Evolutionary conservation across 2,797 vertebrate species (phyloP), one percentile per base, ranked within the genome.

Genomic region (Aulostomus chinensis): DNA sequence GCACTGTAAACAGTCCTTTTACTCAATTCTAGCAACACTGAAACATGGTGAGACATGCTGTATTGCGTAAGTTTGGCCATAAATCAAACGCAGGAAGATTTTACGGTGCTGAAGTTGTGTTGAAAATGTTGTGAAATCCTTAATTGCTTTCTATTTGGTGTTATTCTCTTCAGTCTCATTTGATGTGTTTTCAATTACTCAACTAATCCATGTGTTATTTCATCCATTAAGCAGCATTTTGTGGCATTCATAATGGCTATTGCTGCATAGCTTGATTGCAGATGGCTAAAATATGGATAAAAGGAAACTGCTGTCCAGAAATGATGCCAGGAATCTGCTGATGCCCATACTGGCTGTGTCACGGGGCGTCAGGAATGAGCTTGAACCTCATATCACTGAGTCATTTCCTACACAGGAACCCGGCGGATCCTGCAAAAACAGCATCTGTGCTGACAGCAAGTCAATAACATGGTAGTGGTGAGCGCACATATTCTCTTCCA

Each of bases 401-500:
- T 91, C 89, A 92, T 85, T 88, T 92, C 89, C 89, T 70, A 68
- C 36, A 76, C 87, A 88, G 90, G 86, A 90, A 90, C 82, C 73
- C 55, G 66, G 65, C 73, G 57, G 68, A 85, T 86, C 78, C 80
- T 85, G 78, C 76, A 83, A 76, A 85, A 90, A 84, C 80, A 85
- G 68, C 52, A 57, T 52, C 53, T 77, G 29, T 59, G 66, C 75
- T 87, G 73, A 78, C 76, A 73, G 43, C 35, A 46, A 56, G 63
- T 73, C 70, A 75, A 57, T 78, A 81, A 83, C 67, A 76, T 31
- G 21, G 40, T 57, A 36, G 45, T 39, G 55, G 67, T 65, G 31
- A 54, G 31, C 49, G 49, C 43, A 43, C 45, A 4, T 47, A 13
- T 63, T 73, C 66, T 79, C 46, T 80, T 56, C 62, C 61, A 53